Evolutionary conservation across 2,797 vertebrate genomes (phyloP).

Genomic region (Falco columbarius): DNA sequence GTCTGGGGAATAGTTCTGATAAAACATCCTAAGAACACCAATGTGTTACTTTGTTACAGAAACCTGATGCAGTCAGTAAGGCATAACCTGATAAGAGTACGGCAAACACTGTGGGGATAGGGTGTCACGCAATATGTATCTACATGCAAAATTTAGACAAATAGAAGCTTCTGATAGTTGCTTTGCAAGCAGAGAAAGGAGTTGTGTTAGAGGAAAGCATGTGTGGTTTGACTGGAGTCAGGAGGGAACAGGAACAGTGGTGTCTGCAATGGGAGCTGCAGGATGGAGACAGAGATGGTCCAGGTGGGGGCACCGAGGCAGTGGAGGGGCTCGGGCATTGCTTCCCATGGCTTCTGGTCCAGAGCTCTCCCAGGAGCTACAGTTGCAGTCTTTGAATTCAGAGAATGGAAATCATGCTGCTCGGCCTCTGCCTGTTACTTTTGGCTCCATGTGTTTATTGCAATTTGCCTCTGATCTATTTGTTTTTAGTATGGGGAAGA

Average conservation of each 20-base stretch:
- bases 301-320: fast-evolving
- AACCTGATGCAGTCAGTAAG: neutral
- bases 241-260: neutral
- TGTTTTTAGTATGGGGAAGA: neutral
- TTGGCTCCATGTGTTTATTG: fast-evolving
- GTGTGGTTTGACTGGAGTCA: neutral
- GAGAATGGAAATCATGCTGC: neutral
- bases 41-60: neutral
- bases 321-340: neutral
- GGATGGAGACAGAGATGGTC: neutral
- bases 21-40: neutral
- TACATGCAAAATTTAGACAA: neutral
- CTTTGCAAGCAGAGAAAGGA: neutral
- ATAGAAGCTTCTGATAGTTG: neutral
- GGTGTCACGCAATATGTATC: neutral
- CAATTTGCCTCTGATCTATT: neutral
- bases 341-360: neutral
- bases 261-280: neutral
- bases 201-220: neutral
- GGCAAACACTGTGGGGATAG: neutral
- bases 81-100: neutral
- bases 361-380: neutral
- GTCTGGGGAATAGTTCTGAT: neutral
- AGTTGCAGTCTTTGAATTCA: neutral
- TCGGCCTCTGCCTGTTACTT: neutral